phyloP scores from a whole-genome alignment of 2,888 invertebrate genomes.

The Lymantria monacha region DNA sequence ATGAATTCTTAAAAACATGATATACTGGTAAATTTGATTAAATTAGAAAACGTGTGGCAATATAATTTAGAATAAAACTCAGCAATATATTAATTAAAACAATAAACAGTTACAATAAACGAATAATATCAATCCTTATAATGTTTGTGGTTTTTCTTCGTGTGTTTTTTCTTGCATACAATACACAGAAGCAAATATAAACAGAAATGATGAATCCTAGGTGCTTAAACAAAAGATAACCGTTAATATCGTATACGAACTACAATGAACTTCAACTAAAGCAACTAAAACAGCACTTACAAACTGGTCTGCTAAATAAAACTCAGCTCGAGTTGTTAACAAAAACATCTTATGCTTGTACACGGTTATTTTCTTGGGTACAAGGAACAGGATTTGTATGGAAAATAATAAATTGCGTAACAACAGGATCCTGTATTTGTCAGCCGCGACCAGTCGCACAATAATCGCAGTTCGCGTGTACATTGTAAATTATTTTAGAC shows the following conservation, averaged over 20 bases:
- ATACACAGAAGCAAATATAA: too few relatives aligned
- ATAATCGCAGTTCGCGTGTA: slow-evolving; percentile 65
- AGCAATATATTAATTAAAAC: too few relatives aligned
- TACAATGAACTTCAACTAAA: neutral
- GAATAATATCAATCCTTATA: too few relatives aligned
- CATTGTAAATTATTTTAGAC: slow-evolving; percentile 52
- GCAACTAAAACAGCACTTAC: neutral
- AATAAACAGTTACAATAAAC: too few relatives aligned
- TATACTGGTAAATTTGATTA: too few relatives aligned
- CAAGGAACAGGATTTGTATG: slow-evolving; percentile 35
- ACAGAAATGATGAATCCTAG: too few relatives aligned
- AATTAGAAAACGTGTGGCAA: too few relatives aligned
- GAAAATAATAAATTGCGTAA: slow-evolving; percentile 65
- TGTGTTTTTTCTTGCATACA: too few relatives aligned
- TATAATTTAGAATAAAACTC: too few relatives aligned
- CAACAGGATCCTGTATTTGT: slow-evolving; percentile 72
- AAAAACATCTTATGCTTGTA: slow-evolving; percentile 13
- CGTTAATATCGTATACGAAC: neutral
- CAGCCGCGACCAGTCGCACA: slow-evolving; percentile 58
- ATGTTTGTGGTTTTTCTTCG: too few relatives aligned
- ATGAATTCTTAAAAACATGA: too few relatives aligned
- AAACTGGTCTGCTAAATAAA: slow-evolving; percentile 4
- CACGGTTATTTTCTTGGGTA: slow-evolving; percentile 35
- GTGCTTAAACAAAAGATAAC: too few relatives aligned
- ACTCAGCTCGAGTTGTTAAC: slow-evolving; percentile 3